phyloP scores from a whole-genome alignment of 1,140 invertebrate genomes.

The Trichoplusia ni region DNA sequence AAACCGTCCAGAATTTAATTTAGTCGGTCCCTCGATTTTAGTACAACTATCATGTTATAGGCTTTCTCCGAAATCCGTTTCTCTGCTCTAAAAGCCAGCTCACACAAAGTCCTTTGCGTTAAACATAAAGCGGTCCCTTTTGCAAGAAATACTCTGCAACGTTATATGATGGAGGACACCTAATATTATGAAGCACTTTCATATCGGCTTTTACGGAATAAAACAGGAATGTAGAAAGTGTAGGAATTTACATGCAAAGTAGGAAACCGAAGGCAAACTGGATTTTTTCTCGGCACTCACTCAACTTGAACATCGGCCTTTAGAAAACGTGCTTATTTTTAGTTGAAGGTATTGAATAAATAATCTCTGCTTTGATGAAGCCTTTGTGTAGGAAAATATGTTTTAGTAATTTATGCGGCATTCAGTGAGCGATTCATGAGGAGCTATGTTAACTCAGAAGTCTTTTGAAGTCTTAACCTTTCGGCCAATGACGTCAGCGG shows the following conservation, averaged over 20 bases:
- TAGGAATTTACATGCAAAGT: slow-evolving; percentile 31
- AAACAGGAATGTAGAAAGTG: slow-evolving; percentile 16
- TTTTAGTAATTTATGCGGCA: background rate
- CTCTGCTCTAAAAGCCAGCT: slow-evolving; percentile 34
- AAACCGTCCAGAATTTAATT: slow-evolving; percentile 18
- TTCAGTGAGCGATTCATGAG: no score
- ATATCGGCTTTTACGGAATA: slow-evolving; percentile 32
- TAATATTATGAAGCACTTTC: slow-evolving; percentile 31
- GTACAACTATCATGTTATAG: slow-evolving; percentile 16
- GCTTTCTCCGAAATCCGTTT: slow-evolving; percentile 44
- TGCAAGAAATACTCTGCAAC: slow-evolving; percentile 56
- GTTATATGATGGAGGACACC: slow-evolving; percentile 45
- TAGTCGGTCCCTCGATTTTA: slow-evolving; percentile 3
- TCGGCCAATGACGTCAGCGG: no score
- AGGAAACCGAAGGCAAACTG: slow-evolving; percentile 1
- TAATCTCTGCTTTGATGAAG: background rate
- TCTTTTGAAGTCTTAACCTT: no score
- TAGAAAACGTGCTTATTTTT: slow-evolving; percentile 1
- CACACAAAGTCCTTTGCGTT: slow-evolving; percentile 52
- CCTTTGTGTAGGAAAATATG: background rate
- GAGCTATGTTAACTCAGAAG: no score
- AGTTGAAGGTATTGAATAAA: background rate
- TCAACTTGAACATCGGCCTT: background rate
- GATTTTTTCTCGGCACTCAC: slow-evolving; percentile 13
- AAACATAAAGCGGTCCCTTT: slow-evolving; percentile 50